Conservation (phyloP, 2,888 invertebrate genomes). For the Neoscelio sp. region DNA sequence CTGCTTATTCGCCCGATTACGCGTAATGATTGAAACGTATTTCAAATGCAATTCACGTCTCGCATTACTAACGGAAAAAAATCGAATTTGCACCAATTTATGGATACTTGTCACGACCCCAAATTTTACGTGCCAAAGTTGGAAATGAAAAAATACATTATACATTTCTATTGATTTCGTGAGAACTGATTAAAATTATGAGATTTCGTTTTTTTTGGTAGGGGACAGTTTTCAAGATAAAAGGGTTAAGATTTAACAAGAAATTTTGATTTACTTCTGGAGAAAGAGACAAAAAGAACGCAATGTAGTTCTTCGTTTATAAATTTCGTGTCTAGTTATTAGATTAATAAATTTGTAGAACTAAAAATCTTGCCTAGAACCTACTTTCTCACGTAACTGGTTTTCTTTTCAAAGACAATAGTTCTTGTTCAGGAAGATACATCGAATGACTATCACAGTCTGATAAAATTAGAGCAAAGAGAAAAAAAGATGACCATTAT, state of each 20-base stretch:
- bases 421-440: constrained; percentile 28
- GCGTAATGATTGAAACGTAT: constrained; percentile 81
- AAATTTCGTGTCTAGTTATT: background rate
- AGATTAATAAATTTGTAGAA: constrained; percentile 1
- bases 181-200: constrained; percentile 50
- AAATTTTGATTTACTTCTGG: constrained; percentile 4
- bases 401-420: constrained; percentile 41
- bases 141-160: constrained; percentile 50
- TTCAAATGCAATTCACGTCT: constrained; percentile 76
- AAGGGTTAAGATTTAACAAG: constrained; percentile 53
- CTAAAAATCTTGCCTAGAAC: background rate
- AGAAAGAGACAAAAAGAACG: too few species aligned
- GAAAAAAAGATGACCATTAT: constrained; percentile 72
- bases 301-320: too few species aligned
- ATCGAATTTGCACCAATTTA: constrained; percentile 62
- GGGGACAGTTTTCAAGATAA: constrained; percentile 5
- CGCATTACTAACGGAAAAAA: constrained; percentile 73
- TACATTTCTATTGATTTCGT: constrained; percentile 16
- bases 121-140: constrained; percentile 6
- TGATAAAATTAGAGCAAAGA: constrained; percentile 53
- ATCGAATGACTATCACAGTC: constrained; percentile 40
- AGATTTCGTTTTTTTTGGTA: constrained; percentile 19
- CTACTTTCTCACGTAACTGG: constrained; percentile 59
- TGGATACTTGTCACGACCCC: constrained; percentile 39
- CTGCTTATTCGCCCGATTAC: constrained; percentile 78